Conservation (phyloP, 2,888 invertebrate species). For the Drosophila picticornis region DNA sequence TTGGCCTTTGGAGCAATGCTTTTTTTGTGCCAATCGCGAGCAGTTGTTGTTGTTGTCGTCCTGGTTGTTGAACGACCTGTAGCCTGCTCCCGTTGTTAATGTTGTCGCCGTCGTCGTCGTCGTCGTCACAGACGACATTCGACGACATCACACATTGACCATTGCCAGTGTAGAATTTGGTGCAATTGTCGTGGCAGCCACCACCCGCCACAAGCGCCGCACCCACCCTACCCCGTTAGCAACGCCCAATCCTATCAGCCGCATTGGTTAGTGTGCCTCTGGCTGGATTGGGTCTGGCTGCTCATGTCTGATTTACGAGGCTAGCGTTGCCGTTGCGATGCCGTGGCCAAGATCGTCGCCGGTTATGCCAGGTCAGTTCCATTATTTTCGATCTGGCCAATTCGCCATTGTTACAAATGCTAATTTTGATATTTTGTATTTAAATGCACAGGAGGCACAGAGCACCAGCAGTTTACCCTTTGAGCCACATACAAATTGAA, state of each 20-base stretch:
- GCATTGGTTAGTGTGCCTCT: slow-evolving; percentile 2
- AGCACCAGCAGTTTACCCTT: slow-evolving; percentile 38
- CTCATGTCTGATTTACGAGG: slow-evolving; percentile 74
- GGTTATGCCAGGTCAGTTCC: slow-evolving; percentile 78
- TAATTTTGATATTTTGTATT: slow-evolving; percentile 84
- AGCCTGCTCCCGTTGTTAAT: slow-evolving; percentile 77
- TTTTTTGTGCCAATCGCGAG: slow-evolving; percentile 62
- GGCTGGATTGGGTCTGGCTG: slow-evolving; percentile 7
- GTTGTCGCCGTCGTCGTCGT: slow-evolving; percentile 73
- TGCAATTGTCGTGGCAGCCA: slow-evolving; percentile 64
- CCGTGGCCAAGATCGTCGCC: slow-evolving; percentile 69
- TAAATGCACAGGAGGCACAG: slow-evolving; percentile 75
- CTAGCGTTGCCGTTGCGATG: slow-evolving; percentile 35
- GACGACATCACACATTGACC: slow-evolving; percentile 83
- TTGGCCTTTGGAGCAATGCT: slow-evolving; percentile 64
- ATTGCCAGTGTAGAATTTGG: slow-evolving; percentile 71
- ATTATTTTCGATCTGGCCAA: slow-evolving; percentile 75
- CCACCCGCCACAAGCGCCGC: slow-evolving; percentile 10
- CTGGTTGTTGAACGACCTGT: slow-evolving; percentile 57
- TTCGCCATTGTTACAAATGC: slow-evolving; percentile 84
- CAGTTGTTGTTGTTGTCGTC: slow-evolving; percentile 34
- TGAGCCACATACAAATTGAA: neutral
- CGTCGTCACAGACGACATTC: slow-evolving; percentile 82
- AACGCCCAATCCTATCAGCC: slow-evolving; percentile 1
- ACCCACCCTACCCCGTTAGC: neutral